A percentile compares a stretch with the other conserved stretches of the same genome.
Evolutionary conservation across 2,888 invertebrate genomes (phyloP).

Genomic region (Melinaea menophilus): DNA sequence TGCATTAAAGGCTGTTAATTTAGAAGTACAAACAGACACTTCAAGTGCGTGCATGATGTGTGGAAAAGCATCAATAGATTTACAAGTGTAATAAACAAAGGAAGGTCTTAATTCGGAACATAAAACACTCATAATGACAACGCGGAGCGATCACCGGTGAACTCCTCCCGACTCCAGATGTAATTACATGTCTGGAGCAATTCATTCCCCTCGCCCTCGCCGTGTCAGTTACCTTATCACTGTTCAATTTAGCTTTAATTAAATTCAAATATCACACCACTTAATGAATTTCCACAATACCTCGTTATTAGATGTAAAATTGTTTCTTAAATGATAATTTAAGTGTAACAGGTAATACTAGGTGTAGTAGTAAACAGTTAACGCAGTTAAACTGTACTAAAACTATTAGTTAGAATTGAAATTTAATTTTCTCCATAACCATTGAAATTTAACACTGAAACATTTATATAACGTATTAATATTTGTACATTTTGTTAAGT

Average conservation of each 20-base stretch:
- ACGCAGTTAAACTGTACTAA: neutral
- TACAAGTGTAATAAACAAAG: neutral
- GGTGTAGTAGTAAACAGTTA: neutral
- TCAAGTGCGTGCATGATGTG: neutral
- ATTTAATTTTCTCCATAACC: neutral
- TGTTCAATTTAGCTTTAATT: neutral
- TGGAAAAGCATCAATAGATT: neutral
- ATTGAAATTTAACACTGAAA: neutral
- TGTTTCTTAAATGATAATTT: no score
- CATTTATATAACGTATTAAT: neutral
- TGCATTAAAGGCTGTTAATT: no score
- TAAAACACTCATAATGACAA: slow-evolving; percentile 1
- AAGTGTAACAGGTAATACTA: neutral
- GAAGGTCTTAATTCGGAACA: neutral
- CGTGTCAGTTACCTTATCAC: neutral
- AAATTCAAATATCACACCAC: neutral
- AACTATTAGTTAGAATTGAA: neutral
- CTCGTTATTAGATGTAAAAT: no score
- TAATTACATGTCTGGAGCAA: slow-evolving; percentile 1
- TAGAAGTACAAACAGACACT: no score
- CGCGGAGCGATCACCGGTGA: neutral
- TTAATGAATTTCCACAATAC: neutral
- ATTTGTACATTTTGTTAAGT: neutral
- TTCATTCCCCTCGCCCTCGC: neutral
- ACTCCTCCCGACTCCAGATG: neutral